These are phyloP conservation scores for Xenotilapia flavipinnis DNA, from an alignment of 2,113 vertebrate genomes.

Conservation along the genomic window DNA sequence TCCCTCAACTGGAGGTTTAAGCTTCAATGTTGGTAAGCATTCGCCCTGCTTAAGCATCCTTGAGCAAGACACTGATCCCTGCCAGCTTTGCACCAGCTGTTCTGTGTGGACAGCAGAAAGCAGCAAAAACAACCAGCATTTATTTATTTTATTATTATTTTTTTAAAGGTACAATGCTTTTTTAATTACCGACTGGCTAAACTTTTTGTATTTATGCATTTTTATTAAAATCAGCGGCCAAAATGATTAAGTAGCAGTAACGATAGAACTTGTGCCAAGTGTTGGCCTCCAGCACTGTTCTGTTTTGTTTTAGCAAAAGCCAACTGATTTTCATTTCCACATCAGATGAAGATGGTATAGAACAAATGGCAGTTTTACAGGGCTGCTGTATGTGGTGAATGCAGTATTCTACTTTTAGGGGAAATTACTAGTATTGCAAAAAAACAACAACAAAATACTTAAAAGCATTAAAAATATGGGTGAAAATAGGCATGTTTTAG, in stretches of 20 bases:
- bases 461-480: background rate
- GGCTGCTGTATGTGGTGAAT: background rate
- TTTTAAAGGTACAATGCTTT: background rate
- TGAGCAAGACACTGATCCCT: conserved; percentile 39
- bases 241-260: background rate
- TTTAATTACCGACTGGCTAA: background rate
- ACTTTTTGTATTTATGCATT: background rate
- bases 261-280: background rate
- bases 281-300: background rate
- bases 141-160: background rate
- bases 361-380: background rate
- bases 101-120: background rate
- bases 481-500: background rate
- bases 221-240: background rate
- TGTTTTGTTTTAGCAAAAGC: background rate
- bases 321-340: background rate
- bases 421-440: background rate
- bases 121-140: background rate
- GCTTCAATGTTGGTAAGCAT: conserved; percentile 26
- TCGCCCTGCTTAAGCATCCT: conserved; percentile 34
- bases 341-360: background rate
- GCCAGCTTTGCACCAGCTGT: background rate
- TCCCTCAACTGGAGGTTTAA: conserved; percentile 40
- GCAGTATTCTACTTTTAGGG: background rate
- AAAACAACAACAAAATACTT: background rate